These are phyloP conservation scores for Polyploca ridens DNA, from an alignment of 2,888 invertebrate species.

Conservation along the genomic window DNA sequence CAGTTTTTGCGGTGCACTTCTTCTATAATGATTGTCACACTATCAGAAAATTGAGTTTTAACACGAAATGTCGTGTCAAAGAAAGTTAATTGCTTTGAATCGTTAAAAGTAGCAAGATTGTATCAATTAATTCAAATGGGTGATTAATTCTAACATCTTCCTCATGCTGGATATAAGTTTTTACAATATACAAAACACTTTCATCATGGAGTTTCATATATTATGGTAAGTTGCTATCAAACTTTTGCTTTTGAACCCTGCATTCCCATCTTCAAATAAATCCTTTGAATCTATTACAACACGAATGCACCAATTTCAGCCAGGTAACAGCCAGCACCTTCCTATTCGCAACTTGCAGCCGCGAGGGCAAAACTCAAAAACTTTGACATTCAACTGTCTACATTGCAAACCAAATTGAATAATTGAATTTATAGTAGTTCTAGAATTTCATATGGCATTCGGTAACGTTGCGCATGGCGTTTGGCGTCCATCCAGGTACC, in stretches of 20 bases:
- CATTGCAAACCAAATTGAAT: slow-evolving; percentile 58
- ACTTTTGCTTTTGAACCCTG: too few relatives aligned
- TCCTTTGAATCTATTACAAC: too few relatives aligned
- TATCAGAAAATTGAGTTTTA: neutral
- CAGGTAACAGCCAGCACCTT: neutral
- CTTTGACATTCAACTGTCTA: slow-evolving; percentile 50
- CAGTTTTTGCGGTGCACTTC: neutral
- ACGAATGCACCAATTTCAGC: neutral
- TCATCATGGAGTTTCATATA: too few relatives aligned
- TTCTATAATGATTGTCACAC: neutral
- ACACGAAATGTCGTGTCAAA: neutral
- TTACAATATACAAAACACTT: too few relatives aligned
- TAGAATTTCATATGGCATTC: slow-evolving; percentile 45
- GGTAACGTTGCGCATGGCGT: slow-evolving; percentile 22
- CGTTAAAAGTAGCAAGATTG: too few relatives aligned
- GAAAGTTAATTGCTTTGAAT: neutral
- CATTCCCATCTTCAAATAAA: too few relatives aligned
- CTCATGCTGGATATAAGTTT: too few relatives aligned
- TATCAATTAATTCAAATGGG: too few relatives aligned
- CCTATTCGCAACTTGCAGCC: slow-evolving; percentile 12
- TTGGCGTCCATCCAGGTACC: slow-evolving; percentile 63
- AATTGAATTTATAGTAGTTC: slow-evolving; percentile 67
- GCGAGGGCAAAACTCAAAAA: slow-evolving; percentile 35
- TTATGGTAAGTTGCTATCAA: too few relatives aligned
- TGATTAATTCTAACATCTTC: too few relatives aligned